These are phyloP conservation scores for Metopia argyrocephala DNA, from an alignment of 2,888 invertebrate genomes.

Conservation along the genomic window DNA sequence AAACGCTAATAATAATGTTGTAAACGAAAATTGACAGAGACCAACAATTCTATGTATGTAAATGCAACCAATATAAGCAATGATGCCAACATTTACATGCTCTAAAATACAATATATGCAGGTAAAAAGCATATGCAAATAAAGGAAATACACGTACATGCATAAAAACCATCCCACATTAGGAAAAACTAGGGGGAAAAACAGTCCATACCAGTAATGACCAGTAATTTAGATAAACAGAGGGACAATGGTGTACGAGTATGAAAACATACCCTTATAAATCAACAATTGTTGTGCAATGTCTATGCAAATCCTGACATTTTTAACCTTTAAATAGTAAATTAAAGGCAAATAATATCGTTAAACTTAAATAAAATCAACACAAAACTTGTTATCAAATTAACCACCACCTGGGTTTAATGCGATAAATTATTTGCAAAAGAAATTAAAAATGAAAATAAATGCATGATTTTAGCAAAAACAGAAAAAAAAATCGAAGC, in stretches of 20 bases:
- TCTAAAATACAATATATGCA: not conserved
- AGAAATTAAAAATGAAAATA: constrained; percentile 27
- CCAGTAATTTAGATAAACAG: not conserved
- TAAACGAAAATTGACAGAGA: constrained; percentile 62
- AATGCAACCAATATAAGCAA: constrained; percentile 20
- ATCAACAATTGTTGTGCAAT: constrained; percentile 17
- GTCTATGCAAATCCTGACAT: constrained; percentile 60
- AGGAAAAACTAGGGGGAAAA: not conserved
- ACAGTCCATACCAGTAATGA: not conserved
- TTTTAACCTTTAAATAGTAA: constrained; percentile 64
- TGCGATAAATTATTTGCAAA: constrained; percentile 48
- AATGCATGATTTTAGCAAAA: not conserved
- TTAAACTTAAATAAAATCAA: constrained; percentile 39
- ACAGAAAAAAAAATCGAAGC: constrained; percentile 39
- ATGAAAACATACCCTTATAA: constrained; percentile 6
- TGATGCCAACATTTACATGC: constrained; percentile 5
- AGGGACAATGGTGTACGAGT: too few species aligned
- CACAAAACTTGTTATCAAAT: constrained; percentile 34
- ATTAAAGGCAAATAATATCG: constrained; percentile 61
- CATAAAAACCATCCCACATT: not conserved
- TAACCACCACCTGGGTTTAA: constrained; percentile 24
- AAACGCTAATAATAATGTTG: constrained; percentile 65
- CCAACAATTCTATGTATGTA: constrained; percentile 47
- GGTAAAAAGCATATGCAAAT: constrained; percentile 46
- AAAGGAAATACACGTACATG: constrained; percentile 35